Percentiles rank a stretch among this genome's conserved stretches.
Evolutionary conservation across 2,113 vertebrate species (phyloP).

Genomic region (Vidua macroura): DNA sequence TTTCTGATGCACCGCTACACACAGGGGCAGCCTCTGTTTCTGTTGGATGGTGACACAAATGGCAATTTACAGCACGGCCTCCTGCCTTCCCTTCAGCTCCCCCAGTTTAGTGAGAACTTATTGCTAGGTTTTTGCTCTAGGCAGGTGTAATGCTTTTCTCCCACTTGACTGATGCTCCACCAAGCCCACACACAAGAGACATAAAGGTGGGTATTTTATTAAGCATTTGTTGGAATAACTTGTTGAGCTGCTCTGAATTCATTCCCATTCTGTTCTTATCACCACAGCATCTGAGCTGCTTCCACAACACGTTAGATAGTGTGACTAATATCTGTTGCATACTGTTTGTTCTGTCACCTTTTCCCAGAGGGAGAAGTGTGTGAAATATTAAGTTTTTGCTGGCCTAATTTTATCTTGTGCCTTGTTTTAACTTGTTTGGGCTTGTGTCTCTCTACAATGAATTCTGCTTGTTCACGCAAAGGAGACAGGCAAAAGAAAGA

Average conservation of each 20-base stretch:
- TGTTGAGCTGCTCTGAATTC: not conserved
- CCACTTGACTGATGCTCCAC: not conserved
- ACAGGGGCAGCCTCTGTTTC: not conserved
- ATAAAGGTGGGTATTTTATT: not conserved
- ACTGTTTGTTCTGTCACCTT: constrained; percentile 65
- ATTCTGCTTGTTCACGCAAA: not conserved
- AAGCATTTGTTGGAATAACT: not conserved
- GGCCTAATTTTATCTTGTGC: constrained; percentile 49
- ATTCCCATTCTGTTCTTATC: constrained; percentile 7
- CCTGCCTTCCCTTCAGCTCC: not conserved
- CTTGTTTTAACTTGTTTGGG: not conserved
- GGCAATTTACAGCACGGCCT: not conserved
- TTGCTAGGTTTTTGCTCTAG: not conserved
- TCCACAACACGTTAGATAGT: not conserved
- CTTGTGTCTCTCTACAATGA: not conserved
- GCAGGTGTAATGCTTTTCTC: not conserved
- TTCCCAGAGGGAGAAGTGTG: constrained; percentile 26
- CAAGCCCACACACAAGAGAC: not conserved
- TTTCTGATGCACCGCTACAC: not conserved
- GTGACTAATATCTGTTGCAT: constrained; percentile 61
- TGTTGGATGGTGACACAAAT: not conserved
- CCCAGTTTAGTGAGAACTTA: not conserved
- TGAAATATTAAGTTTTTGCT: constrained; percentile 40
- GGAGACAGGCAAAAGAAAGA: not conserved
- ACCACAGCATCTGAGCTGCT: constrained; percentile 3